Conservation (phyloP, 2,888 invertebrate genomes). For the Cephus runcator region DNA sequence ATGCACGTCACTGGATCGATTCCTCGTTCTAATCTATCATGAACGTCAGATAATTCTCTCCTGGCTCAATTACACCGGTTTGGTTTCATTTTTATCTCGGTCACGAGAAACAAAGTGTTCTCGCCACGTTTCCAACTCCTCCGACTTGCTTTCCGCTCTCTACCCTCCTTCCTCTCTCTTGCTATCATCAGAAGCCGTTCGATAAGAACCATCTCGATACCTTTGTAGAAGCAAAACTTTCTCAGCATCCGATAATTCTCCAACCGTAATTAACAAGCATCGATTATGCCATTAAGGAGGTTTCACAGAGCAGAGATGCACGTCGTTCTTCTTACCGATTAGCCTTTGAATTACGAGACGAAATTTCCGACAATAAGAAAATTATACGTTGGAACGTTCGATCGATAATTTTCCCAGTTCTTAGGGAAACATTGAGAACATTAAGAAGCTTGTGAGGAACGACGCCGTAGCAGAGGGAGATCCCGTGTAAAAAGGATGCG, state of each 20-base stretch:
- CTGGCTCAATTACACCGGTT: neutral
- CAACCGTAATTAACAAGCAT: conserved; percentile 17
- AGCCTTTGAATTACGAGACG: neutral
- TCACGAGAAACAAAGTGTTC: neutral
- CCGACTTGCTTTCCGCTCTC: neutral
- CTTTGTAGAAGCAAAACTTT: conserved; percentile 3
- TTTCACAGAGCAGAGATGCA: neutral
- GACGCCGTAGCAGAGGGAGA: neutral
- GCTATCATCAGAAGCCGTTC: neutral
- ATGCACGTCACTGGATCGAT: neutral
- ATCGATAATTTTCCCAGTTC: neutral
- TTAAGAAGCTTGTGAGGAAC: neutral
- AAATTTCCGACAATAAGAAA: neutral
- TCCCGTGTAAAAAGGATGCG: neutral
- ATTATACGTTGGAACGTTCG: neutral
- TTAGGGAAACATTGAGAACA: neutral
- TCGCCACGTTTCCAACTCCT: neutral
- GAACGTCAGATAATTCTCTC: neutral
- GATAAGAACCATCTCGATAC: neutral
- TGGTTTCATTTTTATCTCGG: conserved; percentile 7
- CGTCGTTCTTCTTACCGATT: neutral
- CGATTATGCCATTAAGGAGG: conserved; percentile 13
- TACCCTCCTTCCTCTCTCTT: neutral
- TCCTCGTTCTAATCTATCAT: neutral
- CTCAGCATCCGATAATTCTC: conserved; percentile 8